Percentiles rank a stretch among this genome's conserved stretches.
These are phyloP conservation scores for Steinernema khuongi DNA, from an alignment of 1,140 invertebrate species.

Conservation along the genomic window DNA sequence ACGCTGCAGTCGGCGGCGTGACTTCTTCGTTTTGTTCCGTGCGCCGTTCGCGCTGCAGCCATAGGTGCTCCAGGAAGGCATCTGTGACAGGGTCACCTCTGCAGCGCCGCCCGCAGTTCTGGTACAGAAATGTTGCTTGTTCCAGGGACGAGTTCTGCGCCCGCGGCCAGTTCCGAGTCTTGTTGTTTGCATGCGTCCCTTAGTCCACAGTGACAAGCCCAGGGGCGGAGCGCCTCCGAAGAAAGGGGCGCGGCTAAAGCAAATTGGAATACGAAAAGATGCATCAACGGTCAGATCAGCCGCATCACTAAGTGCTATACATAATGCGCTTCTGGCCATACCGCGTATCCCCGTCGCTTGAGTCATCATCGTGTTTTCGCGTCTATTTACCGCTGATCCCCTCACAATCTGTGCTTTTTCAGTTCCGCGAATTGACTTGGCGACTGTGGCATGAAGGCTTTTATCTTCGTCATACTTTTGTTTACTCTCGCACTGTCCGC, in stretches of 20 bases:
- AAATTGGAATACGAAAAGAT: constrained; percentile 6
- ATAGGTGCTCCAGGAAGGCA: neutral
- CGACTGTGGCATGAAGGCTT: neutral
- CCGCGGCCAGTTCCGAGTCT: neutral
- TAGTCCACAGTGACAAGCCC: neutral
- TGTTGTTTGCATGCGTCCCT: constrained; percentile 9
- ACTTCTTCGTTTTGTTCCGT: neutral
- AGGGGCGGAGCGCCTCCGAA: constrained; percentile 1
- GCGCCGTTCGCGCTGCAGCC: too few relatives aligned
- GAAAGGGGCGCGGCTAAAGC: constrained; percentile 11
- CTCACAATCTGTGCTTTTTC: too few relatives aligned
- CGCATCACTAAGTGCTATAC: neutral
- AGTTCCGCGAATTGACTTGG: neutral
- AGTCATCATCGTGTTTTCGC: neutral
- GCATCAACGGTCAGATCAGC: constrained; percentile 6
- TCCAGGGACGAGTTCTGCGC: constrained; percentile 11
- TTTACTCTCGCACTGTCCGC: neutral
- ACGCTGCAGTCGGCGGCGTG: constrained; percentile 3
- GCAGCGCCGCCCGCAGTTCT: neutral
- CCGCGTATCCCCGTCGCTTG: neutral
- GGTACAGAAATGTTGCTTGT: neutral
- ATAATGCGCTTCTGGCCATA: neutral
- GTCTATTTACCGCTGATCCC: neutral
- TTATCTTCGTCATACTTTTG: neutral
- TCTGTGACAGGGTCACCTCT: neutral